A percentile compares a stretch with the other conserved stretches of the same genome.
These are phyloP conservation scores for Drosophila austrosaltans DNA, from an alignment of 2,888 invertebrate species.

Conservation along the genomic window DNA sequence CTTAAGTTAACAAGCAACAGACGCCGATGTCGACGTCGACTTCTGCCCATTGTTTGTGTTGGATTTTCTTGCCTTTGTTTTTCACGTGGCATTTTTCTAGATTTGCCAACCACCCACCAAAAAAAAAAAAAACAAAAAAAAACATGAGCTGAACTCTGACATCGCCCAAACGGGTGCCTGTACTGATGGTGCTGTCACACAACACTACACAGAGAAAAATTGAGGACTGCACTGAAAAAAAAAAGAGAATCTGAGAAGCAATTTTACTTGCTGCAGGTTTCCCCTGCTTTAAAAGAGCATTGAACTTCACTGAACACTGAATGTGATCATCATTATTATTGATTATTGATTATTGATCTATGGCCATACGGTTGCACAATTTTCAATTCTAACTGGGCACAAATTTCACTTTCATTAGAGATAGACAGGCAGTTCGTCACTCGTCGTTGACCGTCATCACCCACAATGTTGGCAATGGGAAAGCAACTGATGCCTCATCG, in stretches of 20 bases:
- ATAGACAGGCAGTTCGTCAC: slow-evolving; percentile 58
- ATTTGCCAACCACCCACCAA: slow-evolving; percentile 68
- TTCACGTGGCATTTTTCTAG: slow-evolving; percentile 71
- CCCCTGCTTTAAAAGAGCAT: slow-evolving; percentile 13
- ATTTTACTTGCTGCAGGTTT: neutral
- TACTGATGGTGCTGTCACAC: slow-evolving; percentile 4
- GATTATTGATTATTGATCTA: slow-evolving; percentile 57
- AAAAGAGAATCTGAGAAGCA: neutral
- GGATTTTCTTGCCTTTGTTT: slow-evolving; percentile 24
- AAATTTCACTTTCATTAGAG: slow-evolving; percentile 65
- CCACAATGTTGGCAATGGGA: slow-evolving; percentile 41
- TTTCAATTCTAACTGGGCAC: slow-evolving; percentile 62
- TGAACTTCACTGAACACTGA: slow-evolving; percentile 60
- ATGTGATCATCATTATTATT: slow-evolving; percentile 40
- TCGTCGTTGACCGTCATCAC: slow-evolving; percentile 36
- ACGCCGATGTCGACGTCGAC: slow-evolving; percentile 66
- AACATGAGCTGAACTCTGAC: slow-evolving; percentile 78
- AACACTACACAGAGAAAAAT: slow-evolving; percentile 50
- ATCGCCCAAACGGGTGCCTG: slow-evolving; percentile 40
- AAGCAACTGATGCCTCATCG: slow-evolving; percentile 54
- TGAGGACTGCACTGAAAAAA: neutral
- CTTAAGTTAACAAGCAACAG: slow-evolving; percentile 61
- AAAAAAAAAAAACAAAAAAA: slow-evolving; percentile 19
- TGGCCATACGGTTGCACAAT: slow-evolving; percentile 37
- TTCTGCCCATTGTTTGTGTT: slow-evolving; percentile 71